Base-by-base conservation (phyloP, 2,888 invertebrate genomes). In the Cheilosia impressa region DNA sequence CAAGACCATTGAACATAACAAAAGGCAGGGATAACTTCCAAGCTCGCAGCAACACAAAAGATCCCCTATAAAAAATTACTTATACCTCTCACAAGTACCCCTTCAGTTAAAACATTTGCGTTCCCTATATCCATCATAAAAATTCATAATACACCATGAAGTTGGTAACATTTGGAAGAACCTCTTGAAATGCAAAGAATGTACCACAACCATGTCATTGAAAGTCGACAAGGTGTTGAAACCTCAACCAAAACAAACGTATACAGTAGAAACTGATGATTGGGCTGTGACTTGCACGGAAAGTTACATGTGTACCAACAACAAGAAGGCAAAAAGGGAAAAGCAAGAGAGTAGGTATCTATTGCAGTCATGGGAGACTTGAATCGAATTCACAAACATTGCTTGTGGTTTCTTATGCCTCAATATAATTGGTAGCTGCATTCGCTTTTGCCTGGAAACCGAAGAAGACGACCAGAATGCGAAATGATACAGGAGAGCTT, bases 401-500 rank as follows among this genome's bases (percentile, higher is more conserved):
- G 43, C 55, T 73, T 82, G 77, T 75, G 69, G 78, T 65, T 75
- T 80, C 34, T 55, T 50, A 38, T 72, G 52, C 55, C 57, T 81
- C 57, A 60, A 76, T 50, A 73, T 80, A 85, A 85, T 85, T 77
- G 85, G 71, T 81, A 72, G 76, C 62, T 84, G 43, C 58, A 71
- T 38, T 69, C 47, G 69, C 22, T 34, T 71, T 72, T 62, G 69
- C 62, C 24, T 66, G 2, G n/a, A 50, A 43, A 45, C 38, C 45
- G 34, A 63, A 43, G 52, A 81, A 58, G 52, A 60, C 62, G 68
- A 82, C 57, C 72, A 63, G 73, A 73, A 87, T 82, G 82, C 72
- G 73, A 82, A 82, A 87, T 87, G 80, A 82, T 87, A 87, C 73
- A 82, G 78, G 63, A 78, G 77, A 87, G 73, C 82, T 73, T 83